Percentiles rank a stretch among this genome's conserved stretches.
Evolutionary conservation across 2,113 vertebrate genomes (phyloP).

Genomic region (Caracal caracal): DNA sequence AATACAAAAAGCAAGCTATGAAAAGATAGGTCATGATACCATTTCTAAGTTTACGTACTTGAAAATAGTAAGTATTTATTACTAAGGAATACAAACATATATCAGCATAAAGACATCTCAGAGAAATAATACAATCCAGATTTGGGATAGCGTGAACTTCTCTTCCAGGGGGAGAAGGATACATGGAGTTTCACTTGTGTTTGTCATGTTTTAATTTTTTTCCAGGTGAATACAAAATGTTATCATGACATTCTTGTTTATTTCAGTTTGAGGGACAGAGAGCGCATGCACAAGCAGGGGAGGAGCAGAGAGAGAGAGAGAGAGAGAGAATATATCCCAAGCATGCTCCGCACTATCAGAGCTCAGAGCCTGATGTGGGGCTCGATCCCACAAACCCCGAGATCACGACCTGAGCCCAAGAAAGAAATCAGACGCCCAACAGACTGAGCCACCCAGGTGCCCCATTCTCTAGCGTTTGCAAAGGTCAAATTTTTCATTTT

Average conservation of each 20-base stretch:
- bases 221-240: background rate
- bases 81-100: background rate
- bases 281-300: too few relatives aligned
- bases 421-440: too few relatives aligned
- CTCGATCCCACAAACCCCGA: too few relatives aligned
- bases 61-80: background rate
- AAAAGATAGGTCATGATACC: background rate
- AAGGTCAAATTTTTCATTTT: background rate
- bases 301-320: too few relatives aligned
- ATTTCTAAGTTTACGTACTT: conserved; percentile 3
- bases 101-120: background rate
- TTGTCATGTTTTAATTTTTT: background rate
- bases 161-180: background rate
- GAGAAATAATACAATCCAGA: background rate
- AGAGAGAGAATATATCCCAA: too few relatives aligned
- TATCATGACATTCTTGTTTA: background rate
- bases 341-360: too few relatives aligned
- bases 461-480: background rate
- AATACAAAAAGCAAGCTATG: background rate
- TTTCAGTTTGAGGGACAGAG: too few relatives aligned
- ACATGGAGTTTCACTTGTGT: background rate
- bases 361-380: too few relatives aligned
- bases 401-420: too few relatives aligned
- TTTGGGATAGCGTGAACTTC: background rate
- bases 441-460: too few relatives aligned